These are phyloP conservation scores for Phrynosoma blainvillii DNA, from an alignment of 2,113 vertebrate genomes.

Conservation along the genomic window DNA sequence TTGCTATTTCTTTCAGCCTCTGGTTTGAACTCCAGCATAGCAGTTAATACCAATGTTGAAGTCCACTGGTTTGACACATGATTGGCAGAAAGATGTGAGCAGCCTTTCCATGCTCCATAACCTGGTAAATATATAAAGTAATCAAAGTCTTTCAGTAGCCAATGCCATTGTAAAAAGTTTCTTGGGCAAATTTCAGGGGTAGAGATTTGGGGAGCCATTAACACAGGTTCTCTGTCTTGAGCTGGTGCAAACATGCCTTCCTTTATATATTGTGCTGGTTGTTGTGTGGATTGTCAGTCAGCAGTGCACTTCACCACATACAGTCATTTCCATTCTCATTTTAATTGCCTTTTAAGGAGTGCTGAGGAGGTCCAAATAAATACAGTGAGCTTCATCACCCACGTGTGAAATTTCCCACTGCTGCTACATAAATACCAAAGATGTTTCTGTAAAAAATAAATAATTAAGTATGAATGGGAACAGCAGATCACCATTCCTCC, in stretches of 20 bases:
- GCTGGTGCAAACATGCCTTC: conserved; percentile 19
- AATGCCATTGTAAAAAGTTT: conserved; percentile 58
- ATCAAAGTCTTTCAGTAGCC: conserved; percentile 44
- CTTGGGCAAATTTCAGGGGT: conserved; percentile 54
- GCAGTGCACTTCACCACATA: conserved; percentile 59
- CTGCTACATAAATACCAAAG: conserved; percentile 53
- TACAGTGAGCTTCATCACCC: conserved; percentile 64
- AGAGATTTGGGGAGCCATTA: conserved; percentile 61
- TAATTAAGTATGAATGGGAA: conserved; percentile 23
- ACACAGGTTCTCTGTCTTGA: conserved; percentile 35
- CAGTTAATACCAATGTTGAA: not conserved
- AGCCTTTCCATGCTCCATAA: not conserved
- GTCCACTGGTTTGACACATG: not conserved
- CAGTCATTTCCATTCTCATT: conserved; percentile 50
- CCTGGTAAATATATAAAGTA: conserved; percentile 11
- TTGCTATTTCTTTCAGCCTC: not conserved
- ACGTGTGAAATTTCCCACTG: conserved; percentile 54
- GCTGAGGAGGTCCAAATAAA: conserved; percentile 64
- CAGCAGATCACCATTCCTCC: conserved; percentile 38
- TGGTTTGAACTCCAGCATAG: not conserved
- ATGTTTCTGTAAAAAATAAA: conserved; percentile 36
- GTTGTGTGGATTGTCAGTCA: conserved; percentile 51
- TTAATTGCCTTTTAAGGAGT: conserved; percentile 71
- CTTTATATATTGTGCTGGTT: conserved; percentile 62
- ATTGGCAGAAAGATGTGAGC: not conserved